Evolutionary conservation across 2,113 vertebrate species (phyloP).

Genomic region (Girardinichthys multiradiatus): DNA sequence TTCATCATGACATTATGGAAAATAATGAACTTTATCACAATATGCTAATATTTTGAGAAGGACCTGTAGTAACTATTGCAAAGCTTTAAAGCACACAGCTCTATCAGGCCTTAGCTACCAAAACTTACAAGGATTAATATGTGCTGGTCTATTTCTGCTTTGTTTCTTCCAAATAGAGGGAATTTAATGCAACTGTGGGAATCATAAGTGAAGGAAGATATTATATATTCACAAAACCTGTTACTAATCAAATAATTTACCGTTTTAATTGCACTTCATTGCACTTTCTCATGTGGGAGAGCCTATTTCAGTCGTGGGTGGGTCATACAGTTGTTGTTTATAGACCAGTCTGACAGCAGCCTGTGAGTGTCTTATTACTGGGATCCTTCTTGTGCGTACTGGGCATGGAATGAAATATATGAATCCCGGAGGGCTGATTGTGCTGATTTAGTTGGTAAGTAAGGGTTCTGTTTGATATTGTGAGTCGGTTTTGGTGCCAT

Average conservation of each 20-base stretch:
- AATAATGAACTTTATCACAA: too few relatives aligned
- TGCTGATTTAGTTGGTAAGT: constrained; percentile 3
- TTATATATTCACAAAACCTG: not conserved
- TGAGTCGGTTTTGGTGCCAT: not conserved
- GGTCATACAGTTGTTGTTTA: constrained; percentile 41
- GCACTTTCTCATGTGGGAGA: constrained; percentile 1
- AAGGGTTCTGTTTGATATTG: not conserved
- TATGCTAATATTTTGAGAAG: too few relatives aligned
- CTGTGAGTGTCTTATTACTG: constrained; percentile 48
- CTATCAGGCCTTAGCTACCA: not conserved
- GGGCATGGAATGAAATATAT: constrained; percentile 26
- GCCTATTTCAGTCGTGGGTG: constrained; percentile 43
- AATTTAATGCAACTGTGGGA: too few relatives aligned
- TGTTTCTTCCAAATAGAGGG: not conserved
- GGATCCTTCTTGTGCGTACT: not conserved
- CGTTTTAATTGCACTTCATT: constrained; percentile 14
- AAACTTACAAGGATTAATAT: not conserved
- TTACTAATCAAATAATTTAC: constrained; percentile 14
- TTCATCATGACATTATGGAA: too few relatives aligned
- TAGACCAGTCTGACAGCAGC: constrained; percentile 6
- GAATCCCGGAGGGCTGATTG: not conserved
- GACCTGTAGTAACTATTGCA: not conserved
- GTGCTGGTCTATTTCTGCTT: not conserved
- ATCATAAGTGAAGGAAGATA: too few relatives aligned
- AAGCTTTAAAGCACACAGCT: not conserved